phyloP scores from a whole-genome alignment of 2,113 vertebrate species.

The Gorsachius goisagi region DNA sequence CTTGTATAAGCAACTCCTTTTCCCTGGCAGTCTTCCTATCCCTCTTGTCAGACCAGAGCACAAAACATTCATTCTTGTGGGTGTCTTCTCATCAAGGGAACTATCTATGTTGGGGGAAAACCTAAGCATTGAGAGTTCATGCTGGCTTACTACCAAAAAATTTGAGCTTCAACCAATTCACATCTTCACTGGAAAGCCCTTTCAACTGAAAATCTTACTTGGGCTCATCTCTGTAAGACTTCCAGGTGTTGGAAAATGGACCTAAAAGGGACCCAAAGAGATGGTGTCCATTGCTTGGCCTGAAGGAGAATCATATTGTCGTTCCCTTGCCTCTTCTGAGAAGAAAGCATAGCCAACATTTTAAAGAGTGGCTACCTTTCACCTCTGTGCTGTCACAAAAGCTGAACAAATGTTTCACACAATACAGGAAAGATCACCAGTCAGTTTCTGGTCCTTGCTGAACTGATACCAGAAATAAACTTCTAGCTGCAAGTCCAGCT shows the following conservation, averaged over 20 bases:
- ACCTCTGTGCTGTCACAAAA: not conserved
- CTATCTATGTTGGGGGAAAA: not conserved
- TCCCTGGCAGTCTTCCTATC: not conserved
- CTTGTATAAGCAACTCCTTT: not conserved
- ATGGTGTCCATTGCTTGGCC: fast-evolving
- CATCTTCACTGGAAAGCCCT: not conserved
- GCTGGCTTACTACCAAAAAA: not conserved
- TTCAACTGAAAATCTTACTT: not conserved
- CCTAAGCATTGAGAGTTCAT: not conserved
- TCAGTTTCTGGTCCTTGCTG: not conserved
- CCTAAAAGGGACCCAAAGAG: not conserved
- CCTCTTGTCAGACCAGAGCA: not conserved
- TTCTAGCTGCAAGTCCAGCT: not conserved
- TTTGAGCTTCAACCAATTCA: not conserved
- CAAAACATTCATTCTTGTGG: not conserved
- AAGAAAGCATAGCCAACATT: not conserved
- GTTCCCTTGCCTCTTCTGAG: not conserved
- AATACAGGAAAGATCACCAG: not conserved
- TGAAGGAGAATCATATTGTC: not conserved
- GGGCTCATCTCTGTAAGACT: not conserved
- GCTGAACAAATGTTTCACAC: not conserved
- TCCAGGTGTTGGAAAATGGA: not conserved
- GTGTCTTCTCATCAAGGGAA: not conserved
- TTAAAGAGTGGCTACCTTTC: not conserved
- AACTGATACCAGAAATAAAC: not conserved